These are phyloP conservation scores for Hormaphis cornu DNA, from an alignment of 1,140 invertebrate species.

Conservation along the genomic window DNA sequence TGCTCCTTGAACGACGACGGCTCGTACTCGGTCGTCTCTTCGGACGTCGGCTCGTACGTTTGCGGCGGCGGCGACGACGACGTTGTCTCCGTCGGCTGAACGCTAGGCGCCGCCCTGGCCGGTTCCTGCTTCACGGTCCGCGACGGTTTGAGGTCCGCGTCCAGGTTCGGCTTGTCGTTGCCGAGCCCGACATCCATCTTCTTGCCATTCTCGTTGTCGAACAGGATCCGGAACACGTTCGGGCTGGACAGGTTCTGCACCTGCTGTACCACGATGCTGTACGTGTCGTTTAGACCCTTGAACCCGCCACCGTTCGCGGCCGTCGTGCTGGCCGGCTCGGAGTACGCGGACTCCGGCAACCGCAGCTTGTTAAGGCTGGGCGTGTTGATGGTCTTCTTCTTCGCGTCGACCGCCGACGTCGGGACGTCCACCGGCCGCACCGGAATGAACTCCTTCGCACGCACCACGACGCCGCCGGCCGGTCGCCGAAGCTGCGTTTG, in stretches of 20 bases:
- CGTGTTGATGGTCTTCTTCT: slow-evolving; percentile 63
- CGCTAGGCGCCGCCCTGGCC: not conserved
- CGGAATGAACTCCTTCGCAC: slow-evolving; percentile 67
- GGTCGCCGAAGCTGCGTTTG: slow-evolving; percentile 34
- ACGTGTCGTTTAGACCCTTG: slow-evolving; percentile 47
- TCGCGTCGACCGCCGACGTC: slow-evolving; percentile 43
- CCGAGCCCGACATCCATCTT: slow-evolving; percentile 39
- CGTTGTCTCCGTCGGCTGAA: not conserved
- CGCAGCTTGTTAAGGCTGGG: slow-evolving; percentile 44
- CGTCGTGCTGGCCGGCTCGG: slow-evolving; percentile 38
- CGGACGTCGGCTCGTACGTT: slow-evolving; percentile 5
- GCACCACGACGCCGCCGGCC: too few species aligned
- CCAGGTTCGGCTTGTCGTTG: slow-evolving; percentile 29
- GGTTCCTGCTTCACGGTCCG: slow-evolving; percentile 24
- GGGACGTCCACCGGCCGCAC: slow-evolving; percentile 55
- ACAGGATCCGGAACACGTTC: slow-evolving; percentile 67
- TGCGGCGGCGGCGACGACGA: slow-evolving; percentile 4
- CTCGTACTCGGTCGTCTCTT: slow-evolving; percentile 33
- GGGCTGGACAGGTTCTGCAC: slow-evolving; percentile 49
- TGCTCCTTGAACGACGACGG: slow-evolving; percentile 34
- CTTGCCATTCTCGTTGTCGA: slow-evolving; percentile 61
- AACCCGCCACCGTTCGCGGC: slow-evolving; percentile 36
- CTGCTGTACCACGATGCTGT: slow-evolving; percentile 43
- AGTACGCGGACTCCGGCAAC: slow-evolving; percentile 36
- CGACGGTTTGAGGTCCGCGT: slow-evolving; percentile 22